Evolutionary conservation across 2,888 invertebrate genomes (phyloP), one percentile per base, ranked within the genome.

Genomic region (Punctoribates punctum): DNA sequence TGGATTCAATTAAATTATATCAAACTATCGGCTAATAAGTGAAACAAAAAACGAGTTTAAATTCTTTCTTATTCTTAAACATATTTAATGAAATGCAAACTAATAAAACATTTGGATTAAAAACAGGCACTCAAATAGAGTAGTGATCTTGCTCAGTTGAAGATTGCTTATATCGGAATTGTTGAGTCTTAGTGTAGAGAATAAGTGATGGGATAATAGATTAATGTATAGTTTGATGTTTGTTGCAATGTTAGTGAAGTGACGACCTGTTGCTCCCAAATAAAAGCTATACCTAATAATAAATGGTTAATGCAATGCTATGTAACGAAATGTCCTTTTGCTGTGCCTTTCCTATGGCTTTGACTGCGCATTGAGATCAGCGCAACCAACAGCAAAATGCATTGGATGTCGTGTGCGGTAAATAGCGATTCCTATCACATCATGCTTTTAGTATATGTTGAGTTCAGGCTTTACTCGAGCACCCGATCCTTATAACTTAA

Each of bases 211-310:
- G 5, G 54, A 54, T 23, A 25, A 48, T 48, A 8, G 23, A 57
- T 25, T 23, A 57, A 6, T 57, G 25, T 57, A 23, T 11, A 11
- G 57, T 25, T 57, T 57, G 25, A 57, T 23, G 57, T 57, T 57
- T 54, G 54, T 23, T 57, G 23, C 54, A 20, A 8, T 8, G 15
- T 20, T 57, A 60, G 11, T 60, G 25, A 60, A 60, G 13, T 65
- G 65, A 65, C 11, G 65, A 65, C 65, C 65, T 65, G 65, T 65
- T 65, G 65, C 65, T 65, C 65, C 17, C 34, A 17, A 65, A 57
- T 57, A 57, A 25, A 23, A 57, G 25, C 57, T 25, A 57, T 25
- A 20, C 25, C n/a, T 9, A 25, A 6, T 57, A 57, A 57, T 57
- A 57, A 57, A 57, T 57, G 57, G 57, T 57, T 57, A 57, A 57